Percentiles rank a stretch among this genome's conserved stretches.
phyloP scores from a whole-genome alignment of 2,888 invertebrate species.

The Andricus curvator region DNA sequence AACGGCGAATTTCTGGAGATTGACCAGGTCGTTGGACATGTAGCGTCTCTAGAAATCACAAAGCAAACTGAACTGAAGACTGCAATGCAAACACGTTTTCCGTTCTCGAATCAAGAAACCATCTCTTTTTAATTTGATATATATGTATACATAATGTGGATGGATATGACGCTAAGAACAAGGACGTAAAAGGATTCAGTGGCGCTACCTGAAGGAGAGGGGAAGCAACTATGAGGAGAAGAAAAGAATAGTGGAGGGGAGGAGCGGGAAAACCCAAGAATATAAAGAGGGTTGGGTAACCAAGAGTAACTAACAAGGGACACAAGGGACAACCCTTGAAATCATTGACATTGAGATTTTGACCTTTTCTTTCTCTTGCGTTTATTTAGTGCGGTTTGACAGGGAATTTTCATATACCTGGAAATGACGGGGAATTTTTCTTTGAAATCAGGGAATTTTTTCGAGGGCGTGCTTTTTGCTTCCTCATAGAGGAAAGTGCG shows the following conservation, averaged over 20 bases:
- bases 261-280: slow-evolving; percentile 10
- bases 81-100: not conserved
- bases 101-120: not conserved
- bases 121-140: not conserved
- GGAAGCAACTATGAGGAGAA: not conserved
- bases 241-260: not conserved
- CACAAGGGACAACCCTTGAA: not conserved
- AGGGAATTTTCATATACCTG: no score
- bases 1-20: not conserved
- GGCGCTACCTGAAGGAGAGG: slow-evolving; percentile 15
- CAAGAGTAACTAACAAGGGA: not conserved
- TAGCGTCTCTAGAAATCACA: not conserved
- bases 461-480: no score
- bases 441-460: no score
- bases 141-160: not conserved
- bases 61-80: not conserved
- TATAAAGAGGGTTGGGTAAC: no score
- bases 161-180: no score
- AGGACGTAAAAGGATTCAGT: not conserved
- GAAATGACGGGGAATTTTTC: no score
- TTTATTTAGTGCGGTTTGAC: not conserved
- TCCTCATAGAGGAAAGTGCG: no score
- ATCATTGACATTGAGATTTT: not conserved
- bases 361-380: not conserved
- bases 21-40: not conserved